Base-by-base conservation (phyloP, 2,888 invertebrate species). In the Nemapogon koenigi region DNA sequence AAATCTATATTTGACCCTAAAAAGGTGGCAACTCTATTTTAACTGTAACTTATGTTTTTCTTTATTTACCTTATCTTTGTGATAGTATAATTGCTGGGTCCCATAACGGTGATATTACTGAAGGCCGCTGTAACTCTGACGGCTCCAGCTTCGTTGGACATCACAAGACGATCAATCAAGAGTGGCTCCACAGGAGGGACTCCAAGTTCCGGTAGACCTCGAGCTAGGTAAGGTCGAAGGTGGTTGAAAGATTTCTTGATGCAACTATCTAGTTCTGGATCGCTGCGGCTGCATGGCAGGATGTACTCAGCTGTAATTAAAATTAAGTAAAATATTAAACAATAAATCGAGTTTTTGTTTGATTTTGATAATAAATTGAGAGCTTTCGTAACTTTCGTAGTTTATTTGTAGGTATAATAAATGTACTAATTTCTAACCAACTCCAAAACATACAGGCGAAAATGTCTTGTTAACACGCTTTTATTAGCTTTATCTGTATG, bases 121-220 rank as follows among this genome's bases (percentile, higher is more conserved):
- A 91, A 91, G 1, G 85, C 68, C 0, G 90, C 90, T 7, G 86
- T 83, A 11, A 91, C 85, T 42, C 88, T 76, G 11, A 91, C 88
- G 0, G 90, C 84, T 0, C 90, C 90, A 7, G 87, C 86, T 0
- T 87, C 86, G 57, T 91, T 91, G 58, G 89, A 88, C 84, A 91
- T 90, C 31, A 86, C 81, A 46, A 91, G 73, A 41, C 84, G 81
- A 31, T 87, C 86, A 40, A 91, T 87, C 40, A 72, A 65, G 46
- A 91, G 65, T 0, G 90, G 90, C 51, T 91, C 91, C 47, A 91
- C 86, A 1, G 89, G 83, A 1, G 89, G 90, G 2, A 91, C 83
- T 11, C 85, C 82, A 35, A 91, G 68, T 47, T 90, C 90, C 1
- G 83, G 71, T 7, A 91, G 81, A 33, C 91, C 91, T 47, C 73